phyloP scores from a whole-genome alignment of 2,888 invertebrate species.

The Argynnis bischoffii region DNA sequence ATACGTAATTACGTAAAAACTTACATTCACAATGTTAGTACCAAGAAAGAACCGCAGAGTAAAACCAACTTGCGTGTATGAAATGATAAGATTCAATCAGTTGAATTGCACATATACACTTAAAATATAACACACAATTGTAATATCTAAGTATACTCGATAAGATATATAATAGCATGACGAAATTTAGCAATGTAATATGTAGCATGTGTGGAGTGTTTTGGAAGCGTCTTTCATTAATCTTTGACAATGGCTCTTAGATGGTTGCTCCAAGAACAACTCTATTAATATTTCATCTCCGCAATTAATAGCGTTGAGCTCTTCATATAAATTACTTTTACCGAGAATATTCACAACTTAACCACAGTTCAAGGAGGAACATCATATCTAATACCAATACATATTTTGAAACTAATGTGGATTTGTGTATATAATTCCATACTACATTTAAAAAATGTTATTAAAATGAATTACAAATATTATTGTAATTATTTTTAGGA shows the following conservation, averaged over 20 bases:
- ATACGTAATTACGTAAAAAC: slow-evolving; percentile 6
- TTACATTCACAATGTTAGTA: background rate
- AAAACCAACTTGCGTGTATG: slow-evolving; percentile 22
- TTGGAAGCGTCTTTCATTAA: slow-evolving; percentile 33
- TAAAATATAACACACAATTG: background rate
- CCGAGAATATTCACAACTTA: slow-evolving; percentile 10
- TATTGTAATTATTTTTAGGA: too few species aligned
- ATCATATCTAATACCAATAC: too few species aligned
- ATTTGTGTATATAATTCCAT: background rate
- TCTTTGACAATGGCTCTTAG: slow-evolving; percentile 31
- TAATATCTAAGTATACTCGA: background rate
- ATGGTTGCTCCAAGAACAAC: slow-evolving; percentile 16
- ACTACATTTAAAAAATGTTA: background rate
- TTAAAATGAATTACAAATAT: background rate
- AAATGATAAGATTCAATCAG: slow-evolving; percentile 1
- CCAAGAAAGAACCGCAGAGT: slow-evolving; percentile 10
- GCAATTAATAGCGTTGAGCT: slow-evolving; percentile 26
- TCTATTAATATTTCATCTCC: slow-evolving; percentile 30
- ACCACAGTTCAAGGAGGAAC: background rate
- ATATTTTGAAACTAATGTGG: too few species aligned
- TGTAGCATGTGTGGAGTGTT: slow-evolving; percentile 9
- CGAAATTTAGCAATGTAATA: background rate
- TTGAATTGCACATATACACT: background rate
- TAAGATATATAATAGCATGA: slow-evolving; percentile 8
- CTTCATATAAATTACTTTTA: slow-evolving; percentile 22